phyloP scores from a whole-genome alignment of 2,797 vertebrate species.

The Ispidina picta region DNA sequence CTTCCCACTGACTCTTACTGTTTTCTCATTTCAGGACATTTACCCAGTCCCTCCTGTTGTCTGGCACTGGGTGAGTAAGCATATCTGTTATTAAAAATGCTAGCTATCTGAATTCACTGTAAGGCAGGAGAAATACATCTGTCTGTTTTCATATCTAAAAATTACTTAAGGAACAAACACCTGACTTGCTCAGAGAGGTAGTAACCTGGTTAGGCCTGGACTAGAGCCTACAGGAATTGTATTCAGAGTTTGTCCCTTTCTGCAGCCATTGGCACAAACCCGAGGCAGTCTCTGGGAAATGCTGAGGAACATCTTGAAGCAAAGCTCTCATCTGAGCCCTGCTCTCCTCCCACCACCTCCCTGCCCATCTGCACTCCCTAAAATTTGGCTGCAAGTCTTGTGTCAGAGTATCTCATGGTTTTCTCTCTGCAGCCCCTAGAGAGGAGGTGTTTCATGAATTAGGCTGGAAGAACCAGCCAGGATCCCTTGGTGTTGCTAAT shows the following conservation, averaged over 20 bases:
- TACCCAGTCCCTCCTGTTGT: not conserved
- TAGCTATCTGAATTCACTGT: accelerated
- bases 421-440: not conserved
- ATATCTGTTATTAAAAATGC: not conserved
- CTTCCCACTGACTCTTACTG: not conserved
- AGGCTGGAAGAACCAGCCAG: not conserved
- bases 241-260: not conserved
- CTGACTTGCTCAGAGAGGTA: not conserved
- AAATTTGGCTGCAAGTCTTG: not conserved
- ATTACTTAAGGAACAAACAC: not conserved
- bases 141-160: not conserved
- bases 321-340: not conserved
- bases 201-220: not conserved
- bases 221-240: not conserved
- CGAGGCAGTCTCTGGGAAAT: not conserved
- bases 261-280: not conserved
- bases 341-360: not conserved
- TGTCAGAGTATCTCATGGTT: not conserved
- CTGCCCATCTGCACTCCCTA: not conserved
- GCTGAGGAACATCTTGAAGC: not conserved
- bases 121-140: not conserved
- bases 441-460: not conserved
- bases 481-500: not conserved
- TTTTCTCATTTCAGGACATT: not conserved
- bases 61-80: not conserved